Base-by-base conservation (phyloP, 2,113 vertebrate species). In the Daphoenositta chrysoptera region DNA sequence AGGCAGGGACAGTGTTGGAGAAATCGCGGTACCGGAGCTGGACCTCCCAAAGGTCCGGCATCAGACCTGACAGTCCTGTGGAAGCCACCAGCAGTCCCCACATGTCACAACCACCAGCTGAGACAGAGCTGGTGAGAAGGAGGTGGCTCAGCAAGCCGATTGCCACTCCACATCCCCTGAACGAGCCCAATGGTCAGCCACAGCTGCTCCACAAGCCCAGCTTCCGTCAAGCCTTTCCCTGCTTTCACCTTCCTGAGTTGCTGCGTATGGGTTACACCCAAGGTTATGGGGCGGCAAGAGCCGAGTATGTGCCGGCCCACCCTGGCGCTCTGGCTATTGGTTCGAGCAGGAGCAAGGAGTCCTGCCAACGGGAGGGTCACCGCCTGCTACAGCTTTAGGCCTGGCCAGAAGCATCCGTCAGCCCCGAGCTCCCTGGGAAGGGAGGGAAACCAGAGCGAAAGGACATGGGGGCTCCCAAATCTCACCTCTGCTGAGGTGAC, bases 191-290 rank as follows among this genome's bases (percentile, higher is more conserved):
- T 3, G 13, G 75, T 50, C 14, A 10, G 37, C 44, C 1, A 2
- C 2, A 7, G 16, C 58, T 79, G 37, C 30, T 42, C n/a, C 4
- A 8, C 37, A 88, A 65, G 45, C 65, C 58, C 75, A 63, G 87
- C 27, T 76, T 69, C 15, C 45, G 64, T 33, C 3, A 14, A 94
- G 70, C 40, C 44, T 72, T 87, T 39, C 58, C 72, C 40, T 90
- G 60, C 54, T 94, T 93, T 89, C 93, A 61, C 11, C 72, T 92
- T 63, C 15, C 47, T 1, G 5, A 42, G 77, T 69, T 61, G 91
- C 80, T 6, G 54, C 56, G 90, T 21, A 31, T 82, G 72, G 79
- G 93, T 90, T 93, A 91, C 92, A 93, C 93, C 92, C 95, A 90
- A 90, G 84, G 81, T 87, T 91, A 76, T 2, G 20, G 66, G 72